Conservation (phyloP, 1,140 invertebrate species). For the Linepithema humile region DNA sequence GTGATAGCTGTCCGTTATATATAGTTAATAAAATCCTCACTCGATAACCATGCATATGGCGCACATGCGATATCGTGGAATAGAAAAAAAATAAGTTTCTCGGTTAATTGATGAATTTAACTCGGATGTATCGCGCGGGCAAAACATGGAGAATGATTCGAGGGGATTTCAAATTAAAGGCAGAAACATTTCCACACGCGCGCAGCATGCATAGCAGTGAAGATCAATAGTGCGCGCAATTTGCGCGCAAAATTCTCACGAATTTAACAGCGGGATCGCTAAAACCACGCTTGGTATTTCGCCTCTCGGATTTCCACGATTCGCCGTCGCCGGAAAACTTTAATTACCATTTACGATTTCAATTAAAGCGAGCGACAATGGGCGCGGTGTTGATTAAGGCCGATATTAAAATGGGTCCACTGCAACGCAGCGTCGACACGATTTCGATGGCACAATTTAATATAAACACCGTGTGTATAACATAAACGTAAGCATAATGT, state of each 20-base stretch:
- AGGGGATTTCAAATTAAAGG: constrained; percentile 42
- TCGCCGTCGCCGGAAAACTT: constrained; percentile 42
- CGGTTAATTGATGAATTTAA: constrained; percentile 48
- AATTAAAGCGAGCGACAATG: constrained; percentile 54
- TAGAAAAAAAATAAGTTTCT: constrained; percentile 12
- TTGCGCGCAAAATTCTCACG: constrained; percentile 27
- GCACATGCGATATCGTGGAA: neutral
- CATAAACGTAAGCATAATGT: constrained; percentile 22
- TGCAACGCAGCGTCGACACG: neutral
- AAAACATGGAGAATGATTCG: constrained; percentile 25
- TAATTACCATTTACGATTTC: constrained; percentile 56
- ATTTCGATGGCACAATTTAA: constrained; percentile 18
- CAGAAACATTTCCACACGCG: constrained; percentile 32
- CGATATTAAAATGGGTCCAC: constrained; percentile 49
- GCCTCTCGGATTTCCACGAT: constrained; percentile 22
- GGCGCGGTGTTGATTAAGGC: constrained; percentile 42
- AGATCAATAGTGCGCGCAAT: constrained; percentile 55
- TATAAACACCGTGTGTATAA: constrained; percentile 8
- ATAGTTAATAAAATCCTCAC: constrained; percentile 54
- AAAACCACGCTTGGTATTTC: constrained; percentile 23
- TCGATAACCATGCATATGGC: neutral
- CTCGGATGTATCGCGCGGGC: neutral
- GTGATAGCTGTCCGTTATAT: neutral
- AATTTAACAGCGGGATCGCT: constrained; percentile 5
- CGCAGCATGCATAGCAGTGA: neutral